Base-by-base conservation (phyloP, 2,797 vertebrate genomes). In the Varecia variegata region DNA sequence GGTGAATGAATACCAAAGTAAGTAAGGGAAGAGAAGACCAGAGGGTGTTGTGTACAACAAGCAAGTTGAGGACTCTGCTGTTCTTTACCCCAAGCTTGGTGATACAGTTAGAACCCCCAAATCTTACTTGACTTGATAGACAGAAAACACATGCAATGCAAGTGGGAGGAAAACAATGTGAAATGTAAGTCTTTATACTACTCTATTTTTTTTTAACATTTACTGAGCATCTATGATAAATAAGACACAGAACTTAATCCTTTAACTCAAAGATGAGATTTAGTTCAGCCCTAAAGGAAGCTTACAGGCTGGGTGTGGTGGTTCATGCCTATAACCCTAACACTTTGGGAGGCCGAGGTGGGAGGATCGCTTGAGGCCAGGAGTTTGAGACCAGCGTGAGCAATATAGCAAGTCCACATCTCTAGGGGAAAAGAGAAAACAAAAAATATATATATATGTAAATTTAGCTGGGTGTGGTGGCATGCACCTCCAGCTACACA, bases 251-350 rank as follows among this genome's bases (percentile, higher is more conserved):
- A 94, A 77, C 21, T 38, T 54, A 90, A 81, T 13, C 10, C 58
- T 23, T 81, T 43, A 52, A 62, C 73, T 74, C 60, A 96, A 94
- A 97, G 32, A 27, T 35, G 17, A 94, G 67, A 91, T 58, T 79
- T 86, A 90, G 18, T 77, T 71, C 17, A 67, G 30, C n/a, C 17
- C 82, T 94, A 85, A 83, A 90, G 45, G 67, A 81, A 94, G 38
- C 20, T 91, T 79, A 95, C 12, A 47, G 23, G 32, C 15, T n/a
- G 32, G 32, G 62, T 15, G 3, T n/a, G 32, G 62, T 65, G 62
- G 62, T n/a, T 65, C 32, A 65, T 0, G 1, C 32, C 32, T n/a
- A 8, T 65, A 65, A 65, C 7, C 62, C 62, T 65, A 65, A 65
- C 3, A n/a, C 32, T n/a, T 65, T n/a, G 62, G 62, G 32, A n/a